These are phyloP conservation scores for Trichosurus vulpecula DNA, from an alignment of 2,797 vertebrate species.

Conservation along the genomic window DNA sequence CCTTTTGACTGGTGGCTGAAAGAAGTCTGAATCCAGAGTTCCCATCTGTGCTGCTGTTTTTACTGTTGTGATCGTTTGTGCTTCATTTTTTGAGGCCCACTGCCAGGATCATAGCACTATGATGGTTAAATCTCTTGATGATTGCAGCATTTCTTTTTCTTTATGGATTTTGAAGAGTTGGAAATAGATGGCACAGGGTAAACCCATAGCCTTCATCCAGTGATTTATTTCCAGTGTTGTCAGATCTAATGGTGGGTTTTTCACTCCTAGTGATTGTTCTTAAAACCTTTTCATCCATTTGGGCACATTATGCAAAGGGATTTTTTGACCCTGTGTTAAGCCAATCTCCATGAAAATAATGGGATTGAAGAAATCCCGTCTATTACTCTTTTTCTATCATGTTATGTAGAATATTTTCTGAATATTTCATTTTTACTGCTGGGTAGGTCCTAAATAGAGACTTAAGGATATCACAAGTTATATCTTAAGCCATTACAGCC, in stretches of 20 bases:
- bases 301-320: constrained; percentile 98
- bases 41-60: constrained; percentile 94
- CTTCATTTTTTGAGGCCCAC: constrained; percentile 94
- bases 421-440: constrained; percentile 98
- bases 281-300: constrained; percentile 98
- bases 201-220: constrained; percentile 97
- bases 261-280: constrained; percentile 96
- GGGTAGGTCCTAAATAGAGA: constrained; percentile 99
- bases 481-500: constrained; percentile 97
- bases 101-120: constrained; percentile 98
- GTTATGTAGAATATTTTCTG: constrained; percentile 97
- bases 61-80: constrained; percentile 91
- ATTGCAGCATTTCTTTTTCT: constrained; percentile 93
- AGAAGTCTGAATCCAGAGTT: constrained; percentile 94
- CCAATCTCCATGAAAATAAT: constrained; percentile 98
- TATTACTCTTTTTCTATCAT: constrained; percentile 98
- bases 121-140: constrained; percentile 98
- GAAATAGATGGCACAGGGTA: constrained; percentile 83
- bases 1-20: constrained; percentile 96
- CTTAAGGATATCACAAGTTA: constrained; percentile 97
- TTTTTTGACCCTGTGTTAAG: constrained; percentile 96
- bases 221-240: constrained; percentile 93
- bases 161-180: constrained; percentile 87
- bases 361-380: constrained; percentile 98
- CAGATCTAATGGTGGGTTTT: constrained; percentile 96